These are phyloP conservation scores for Eupsilia transversa DNA, from an alignment of 2,888 invertebrate genomes.

Conservation along the genomic window DNA sequence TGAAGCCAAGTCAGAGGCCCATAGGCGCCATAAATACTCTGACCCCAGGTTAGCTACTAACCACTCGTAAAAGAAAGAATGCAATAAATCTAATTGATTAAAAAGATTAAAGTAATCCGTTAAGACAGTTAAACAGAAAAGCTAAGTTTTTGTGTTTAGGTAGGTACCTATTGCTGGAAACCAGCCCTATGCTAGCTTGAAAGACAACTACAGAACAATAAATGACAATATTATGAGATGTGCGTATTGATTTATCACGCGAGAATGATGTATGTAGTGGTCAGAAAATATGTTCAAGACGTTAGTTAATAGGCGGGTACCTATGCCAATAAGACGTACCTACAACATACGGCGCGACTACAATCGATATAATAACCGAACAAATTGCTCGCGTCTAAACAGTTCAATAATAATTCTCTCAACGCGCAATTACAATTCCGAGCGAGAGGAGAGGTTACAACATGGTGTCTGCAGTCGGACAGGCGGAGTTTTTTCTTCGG, in stretches of 20 bases:
- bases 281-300: conserved; percentile 27
- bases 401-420: conserved; percentile 70
- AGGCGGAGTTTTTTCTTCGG: conserved; percentile 79
- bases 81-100: background rate
- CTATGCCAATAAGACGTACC: conserved; percentile 40
- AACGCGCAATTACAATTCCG: conserved; percentile 70
- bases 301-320: conserved; percentile 45
- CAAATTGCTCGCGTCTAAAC: conserved; percentile 65
- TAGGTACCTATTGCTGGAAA: background rate
- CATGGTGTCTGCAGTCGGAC: conserved; percentile 73
- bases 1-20: too few species aligned
- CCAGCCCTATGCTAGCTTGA: background rate
- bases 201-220: background rate
- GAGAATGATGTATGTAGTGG: conserved; percentile 8
- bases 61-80: too few species aligned
- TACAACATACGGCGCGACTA: conserved; percentile 35
- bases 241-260: conserved; percentile 9
- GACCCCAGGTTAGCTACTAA: too few species aligned
- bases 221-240: background rate
- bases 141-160: background rate
- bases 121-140: background rate
- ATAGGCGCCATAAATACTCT: too few species aligned
- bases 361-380: conserved; percentile 64
- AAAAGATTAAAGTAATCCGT: background rate
- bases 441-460: conserved; percentile 71